Conservation (phyloP, 2,888 invertebrate species). For the Nesidiocoris tenuis region DNA sequence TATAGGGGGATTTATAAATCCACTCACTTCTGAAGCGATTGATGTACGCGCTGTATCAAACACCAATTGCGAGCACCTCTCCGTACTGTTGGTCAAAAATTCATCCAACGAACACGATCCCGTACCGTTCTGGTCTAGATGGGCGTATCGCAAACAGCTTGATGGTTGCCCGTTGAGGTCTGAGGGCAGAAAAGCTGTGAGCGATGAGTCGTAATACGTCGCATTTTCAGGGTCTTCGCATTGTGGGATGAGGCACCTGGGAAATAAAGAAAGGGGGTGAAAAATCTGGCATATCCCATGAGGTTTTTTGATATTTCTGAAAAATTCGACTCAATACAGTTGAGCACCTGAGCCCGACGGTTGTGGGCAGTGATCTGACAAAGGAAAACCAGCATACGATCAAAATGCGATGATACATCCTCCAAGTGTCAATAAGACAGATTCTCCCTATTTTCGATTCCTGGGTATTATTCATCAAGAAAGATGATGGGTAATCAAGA, state of each 20-base stretch:
- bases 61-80: conserved; percentile 6
- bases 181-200: conserved; percentile 8
- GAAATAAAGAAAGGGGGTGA: conserved; percentile 50
- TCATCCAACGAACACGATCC: not conserved
- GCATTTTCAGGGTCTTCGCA: conserved; percentile 46
- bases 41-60: conserved; percentile 21
- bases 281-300: too few relatives aligned
- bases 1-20: too few relatives aligned
- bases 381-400: too few relatives aligned
- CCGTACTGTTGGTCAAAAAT: conserved; percentile 2
- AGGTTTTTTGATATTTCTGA: too few relatives aligned
- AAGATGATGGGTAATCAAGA: too few relatives aligned
- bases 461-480: too few relatives aligned
- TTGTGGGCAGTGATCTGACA: too few relatives aligned
- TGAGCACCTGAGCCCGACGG: too few relatives aligned
- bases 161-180: conserved; percentile 10
- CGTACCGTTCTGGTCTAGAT: not conserved
- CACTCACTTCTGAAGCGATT: conserved; percentile 26
- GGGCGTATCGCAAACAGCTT: conserved; percentile 10
- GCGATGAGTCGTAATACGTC: conserved; percentile 39
- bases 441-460: too few relatives aligned
- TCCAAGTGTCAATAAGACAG: too few relatives aligned
- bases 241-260: conserved; percentile 49
- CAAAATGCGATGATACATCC: too few relatives aligned
- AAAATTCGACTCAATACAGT: too few relatives aligned